A percentile compares a stretch with the other conserved stretches of the same genome.
phyloP scores from a whole-genome alignment of 2,888 invertebrate genomes.

The Drosophila macrospina region DNA sequence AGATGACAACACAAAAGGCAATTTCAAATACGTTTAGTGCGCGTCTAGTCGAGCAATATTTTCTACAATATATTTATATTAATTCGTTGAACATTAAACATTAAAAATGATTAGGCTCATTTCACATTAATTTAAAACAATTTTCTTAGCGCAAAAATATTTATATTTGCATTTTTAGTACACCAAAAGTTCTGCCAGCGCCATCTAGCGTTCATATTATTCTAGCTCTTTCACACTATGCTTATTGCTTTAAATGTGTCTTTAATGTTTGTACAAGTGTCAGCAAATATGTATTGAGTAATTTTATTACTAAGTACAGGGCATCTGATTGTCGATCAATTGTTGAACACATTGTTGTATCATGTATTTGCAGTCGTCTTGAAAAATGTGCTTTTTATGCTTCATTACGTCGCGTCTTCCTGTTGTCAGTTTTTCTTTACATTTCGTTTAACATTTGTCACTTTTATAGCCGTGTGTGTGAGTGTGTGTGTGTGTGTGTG shows the following conservation, averaged over 20 bases:
- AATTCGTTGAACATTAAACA: too few species aligned
- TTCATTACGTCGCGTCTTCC: conserved; percentile 79
- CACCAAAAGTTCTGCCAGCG: too few species aligned
- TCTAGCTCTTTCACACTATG: too few species aligned
- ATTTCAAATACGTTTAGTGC: conserved; percentile 6
- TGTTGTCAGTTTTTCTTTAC: conserved; percentile 79
- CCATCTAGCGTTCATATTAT: too few species aligned
- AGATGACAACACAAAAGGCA: conserved; percentile 3
- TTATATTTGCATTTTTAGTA: too few species aligned
- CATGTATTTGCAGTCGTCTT: conserved; percentile 65
- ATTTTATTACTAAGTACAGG: not conserved
- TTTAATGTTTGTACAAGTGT: not conserved
- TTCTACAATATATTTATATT: too few species aligned
- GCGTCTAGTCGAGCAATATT: conserved; percentile 2
- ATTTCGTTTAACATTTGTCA: conserved; percentile 82
- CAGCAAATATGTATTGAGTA: not conserved
- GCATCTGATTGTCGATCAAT: not conserved
- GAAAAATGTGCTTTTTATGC: conserved; percentile 81
- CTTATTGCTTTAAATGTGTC: not conserved
- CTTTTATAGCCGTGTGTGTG: conserved; percentile 73
- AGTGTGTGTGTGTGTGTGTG: conserved; percentile 17
- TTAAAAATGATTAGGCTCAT: too few species aligned
- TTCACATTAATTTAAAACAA: too few species aligned
- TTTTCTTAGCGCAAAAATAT: too few species aligned
- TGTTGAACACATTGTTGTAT: not conserved